Conservation (phyloP, 2,797 vertebrate genomes). For the Heteromormyrus szaboi region DNA sequence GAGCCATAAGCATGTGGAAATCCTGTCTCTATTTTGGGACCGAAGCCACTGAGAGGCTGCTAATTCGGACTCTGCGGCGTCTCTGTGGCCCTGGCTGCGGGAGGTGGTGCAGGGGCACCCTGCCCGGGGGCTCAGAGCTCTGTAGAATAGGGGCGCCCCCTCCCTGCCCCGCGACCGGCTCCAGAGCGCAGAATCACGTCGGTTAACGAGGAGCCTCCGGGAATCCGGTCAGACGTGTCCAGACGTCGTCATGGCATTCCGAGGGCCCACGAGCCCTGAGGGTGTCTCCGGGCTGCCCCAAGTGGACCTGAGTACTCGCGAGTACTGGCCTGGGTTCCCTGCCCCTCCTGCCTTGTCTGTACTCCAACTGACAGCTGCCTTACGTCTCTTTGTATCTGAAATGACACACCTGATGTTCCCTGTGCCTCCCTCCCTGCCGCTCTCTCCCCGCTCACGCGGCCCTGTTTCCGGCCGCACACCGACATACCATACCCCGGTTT, state of each 20-base stretch:
- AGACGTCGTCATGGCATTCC: slow-evolving; percentile 47
- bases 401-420: slow-evolving; percentile 38
- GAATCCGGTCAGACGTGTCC: not conserved
- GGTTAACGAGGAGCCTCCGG: not conserved
- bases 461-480: not conserved
- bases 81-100: not conserved
- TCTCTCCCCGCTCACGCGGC: not conserved
- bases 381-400: slow-evolving; percentile 49
- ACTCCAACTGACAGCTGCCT: slow-evolving; percentile 62
- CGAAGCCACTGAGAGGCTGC: slow-evolving; percentile 21
- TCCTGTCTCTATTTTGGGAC: slow-evolving; percentile 40
- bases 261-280: slow-evolving; percentile 13
- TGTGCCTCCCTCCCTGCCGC: slow-evolving; percentile 29
- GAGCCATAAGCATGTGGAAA: slow-evolving; percentile 40
- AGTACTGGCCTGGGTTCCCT: slow-evolving; percentile 8
- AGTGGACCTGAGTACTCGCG: not conserved
- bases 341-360: slow-evolving; percentile 41
- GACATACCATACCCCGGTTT: not conserved
- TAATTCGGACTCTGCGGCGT: slow-evolving; percentile 10
- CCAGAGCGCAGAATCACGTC: not conserved
- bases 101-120: too few species aligned
- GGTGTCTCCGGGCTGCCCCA: slow-evolving; percentile 27
- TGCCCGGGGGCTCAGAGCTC: not conserved
- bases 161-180: not conserved
- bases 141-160: not conserved